Base-by-base conservation (phyloP, 2,797 vertebrate genomes). In the Siniperca scherzeri region DNA sequence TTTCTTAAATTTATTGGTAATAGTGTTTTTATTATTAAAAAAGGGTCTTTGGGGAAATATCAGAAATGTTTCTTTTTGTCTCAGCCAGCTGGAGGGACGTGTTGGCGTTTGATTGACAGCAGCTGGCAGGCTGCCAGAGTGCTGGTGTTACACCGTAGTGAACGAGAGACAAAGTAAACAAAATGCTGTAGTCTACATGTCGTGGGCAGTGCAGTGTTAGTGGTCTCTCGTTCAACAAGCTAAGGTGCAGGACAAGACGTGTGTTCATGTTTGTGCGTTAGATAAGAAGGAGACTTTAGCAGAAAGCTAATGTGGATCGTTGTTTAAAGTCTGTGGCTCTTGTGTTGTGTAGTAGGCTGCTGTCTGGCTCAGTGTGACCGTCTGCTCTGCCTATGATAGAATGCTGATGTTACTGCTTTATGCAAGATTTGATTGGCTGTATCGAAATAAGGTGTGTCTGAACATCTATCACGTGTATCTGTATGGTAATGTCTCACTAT, bases 401-500 rank as follows among this genome's bases (percentile, higher is more conserved):
- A 36, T 7, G 36, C 50, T 52, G n/a, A 36, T 2, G 9, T 48
- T 27, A 17, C 17, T 21, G 3, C 19, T 67, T 52, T 1, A 68
- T 52, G 48, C 12, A 22, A 27, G 36, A 42, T 70, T 40, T 62
- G 17, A 64, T 22, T 30, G 36, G n/a, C 17, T 53, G 60, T 16
- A 30, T 55, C 3, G 2, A 42, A 74, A 38, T n/a, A 22, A 69
- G 30, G 65, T 60, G 17, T 60, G 14, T 12, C 30, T 22, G 36
- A n/a, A n/a, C 36, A 19, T 40, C 21, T n/a, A 13, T 22, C 11
- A 33, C 10, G 21, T 40, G 36, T 22, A 48, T 42, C 14, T 57
- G 27, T 53, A 69, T 55, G 16, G 13, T 78, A 48, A 81, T 52
- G 42, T 56, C 25, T 76, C 8, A 48, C 61, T 55, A n/a, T 33